Evolutionary conservation across 2,888 invertebrate genomes (phyloP), one percentile per base, ranked within the genome.

Genomic region (Argynnis bischoffii): DNA sequence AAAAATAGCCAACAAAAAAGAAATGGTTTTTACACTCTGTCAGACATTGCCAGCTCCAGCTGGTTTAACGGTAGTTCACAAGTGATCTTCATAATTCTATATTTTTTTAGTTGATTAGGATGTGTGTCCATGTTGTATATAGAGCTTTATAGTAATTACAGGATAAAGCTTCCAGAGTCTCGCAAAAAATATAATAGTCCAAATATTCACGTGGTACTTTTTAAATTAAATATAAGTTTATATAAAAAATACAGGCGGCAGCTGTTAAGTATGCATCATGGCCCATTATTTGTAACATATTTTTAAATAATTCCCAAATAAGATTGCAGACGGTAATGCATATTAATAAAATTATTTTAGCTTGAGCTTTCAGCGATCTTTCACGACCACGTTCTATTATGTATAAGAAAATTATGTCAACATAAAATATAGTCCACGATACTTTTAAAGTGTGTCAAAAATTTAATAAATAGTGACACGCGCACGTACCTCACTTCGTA

Each of bases 401-500:
- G n/a, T 47, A 48, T 26, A 15, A 14, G 26, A 6, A 47, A 48
- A 59, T 47, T n/a, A 13, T 59, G 46, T 56, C 64, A 51, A 18
- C 55, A 18, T 35, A 50, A 46, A 31, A n/a, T 26, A 46, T 46
- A 16, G 51, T 21, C 15, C 26, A 21, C n/a, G 35, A 57, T 6
- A 41, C 16, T 16, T 57, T 57, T 51, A 57, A 3, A n/a, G 41
- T 21, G 46, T 51, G 13, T 21, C n/a, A 46, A 54, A 54, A 47
- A 57, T 59, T 16, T 16, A 15, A 1, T 0, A 31, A 14, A 57
- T 31, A 65, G 56, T 65, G 26, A 63, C 46, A 55, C 50, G 59
- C 55, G 64, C 70, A 78, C 79, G 77, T 63, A 80, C 79, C 77
- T 46, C 53, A 55, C 18, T 53, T 70, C 69, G 53, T 61, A 50